phyloP scores from a whole-genome alignment of 2,888 invertebrate species.

The Oligia latruncula region DNA sequence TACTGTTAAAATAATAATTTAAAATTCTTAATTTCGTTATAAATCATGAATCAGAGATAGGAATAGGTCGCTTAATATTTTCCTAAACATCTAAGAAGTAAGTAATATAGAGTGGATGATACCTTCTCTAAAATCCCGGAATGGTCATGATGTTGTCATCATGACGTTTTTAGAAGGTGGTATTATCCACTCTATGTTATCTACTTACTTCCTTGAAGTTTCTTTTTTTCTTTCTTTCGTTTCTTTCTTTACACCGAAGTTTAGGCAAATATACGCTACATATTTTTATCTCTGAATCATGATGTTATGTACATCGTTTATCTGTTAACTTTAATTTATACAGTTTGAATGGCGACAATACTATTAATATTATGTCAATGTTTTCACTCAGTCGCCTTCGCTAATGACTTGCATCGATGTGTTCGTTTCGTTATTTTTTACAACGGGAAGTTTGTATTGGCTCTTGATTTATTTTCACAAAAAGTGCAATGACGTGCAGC shows the following conservation, averaged over 20 bases:
- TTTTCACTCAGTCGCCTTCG: neutral
- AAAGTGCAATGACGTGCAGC: conserved; percentile 59
- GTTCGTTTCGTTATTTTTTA: conserved; percentile 43
- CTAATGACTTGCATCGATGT: conserved; percentile 9
- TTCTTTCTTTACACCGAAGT: too few species aligned
- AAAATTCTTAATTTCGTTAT: neutral
- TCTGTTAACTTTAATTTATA: neutral
- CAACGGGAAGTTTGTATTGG: conserved; percentile 50
- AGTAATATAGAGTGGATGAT: neutral
- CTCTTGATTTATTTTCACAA: conserved; percentile 44
- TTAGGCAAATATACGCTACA: neutral
- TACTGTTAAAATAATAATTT: neutral
- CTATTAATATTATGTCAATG: neutral
- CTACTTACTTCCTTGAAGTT: too few species aligned
- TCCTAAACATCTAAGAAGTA: neutral
- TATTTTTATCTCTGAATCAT: neutral
- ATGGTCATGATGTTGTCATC: neutral
- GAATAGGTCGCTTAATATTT: neutral
- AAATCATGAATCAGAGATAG: neutral
- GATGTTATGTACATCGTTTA: neutral
- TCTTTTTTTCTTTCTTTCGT: too few species aligned
- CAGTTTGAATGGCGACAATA: neutral
- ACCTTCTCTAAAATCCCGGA: neutral
- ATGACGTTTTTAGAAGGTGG: neutral
- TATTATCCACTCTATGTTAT: neutral